phyloP scores from a whole-genome alignment of 2,888 invertebrate species.

The Amphipoea oculea region DNA sequence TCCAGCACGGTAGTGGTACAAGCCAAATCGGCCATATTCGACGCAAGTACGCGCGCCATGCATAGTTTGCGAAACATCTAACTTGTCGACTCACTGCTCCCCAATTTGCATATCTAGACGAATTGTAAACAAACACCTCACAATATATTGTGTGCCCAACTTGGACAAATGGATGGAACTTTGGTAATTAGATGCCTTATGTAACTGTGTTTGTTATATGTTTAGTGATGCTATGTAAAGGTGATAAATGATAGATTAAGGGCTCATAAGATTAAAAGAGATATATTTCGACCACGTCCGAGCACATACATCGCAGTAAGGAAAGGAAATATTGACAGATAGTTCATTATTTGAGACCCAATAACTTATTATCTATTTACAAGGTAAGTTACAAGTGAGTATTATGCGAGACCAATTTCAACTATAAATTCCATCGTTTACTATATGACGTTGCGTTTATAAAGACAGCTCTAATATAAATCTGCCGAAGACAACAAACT shows the following conservation, averaged over 20 bases:
- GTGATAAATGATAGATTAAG: not conserved
- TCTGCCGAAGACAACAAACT: too few species aligned
- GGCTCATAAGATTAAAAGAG: not conserved
- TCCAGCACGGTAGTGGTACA: not conserved
- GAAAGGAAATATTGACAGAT: too few species aligned
- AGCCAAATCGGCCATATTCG: conserved; percentile 27
- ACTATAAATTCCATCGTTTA: too few species aligned
- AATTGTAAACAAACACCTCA: conserved; percentile 45
- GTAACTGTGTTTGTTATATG: conserved; percentile 11
- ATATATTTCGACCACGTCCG: too few species aligned
- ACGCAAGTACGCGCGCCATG: conserved; percentile 21
- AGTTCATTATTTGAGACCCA: too few species aligned
- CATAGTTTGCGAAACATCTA: conserved; percentile 58
- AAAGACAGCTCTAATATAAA: too few species aligned
- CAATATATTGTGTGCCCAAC: conserved; percentile 36
- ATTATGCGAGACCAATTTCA: too few species aligned
- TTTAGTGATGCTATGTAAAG: not conserved
- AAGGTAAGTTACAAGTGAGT: too few species aligned
- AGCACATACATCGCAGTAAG: too few species aligned
- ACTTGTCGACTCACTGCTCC: conserved; percentile 58
- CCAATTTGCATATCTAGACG: conserved; percentile 62
- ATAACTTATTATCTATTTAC: too few species aligned
- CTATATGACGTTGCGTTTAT: too few species aligned
- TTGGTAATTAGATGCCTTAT: conserved; percentile 36
- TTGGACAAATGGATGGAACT: conserved; percentile 37